phyloP scores from a whole-genome alignment of 2,113 vertebrate species.

The Seriola aureovittata region DNA sequence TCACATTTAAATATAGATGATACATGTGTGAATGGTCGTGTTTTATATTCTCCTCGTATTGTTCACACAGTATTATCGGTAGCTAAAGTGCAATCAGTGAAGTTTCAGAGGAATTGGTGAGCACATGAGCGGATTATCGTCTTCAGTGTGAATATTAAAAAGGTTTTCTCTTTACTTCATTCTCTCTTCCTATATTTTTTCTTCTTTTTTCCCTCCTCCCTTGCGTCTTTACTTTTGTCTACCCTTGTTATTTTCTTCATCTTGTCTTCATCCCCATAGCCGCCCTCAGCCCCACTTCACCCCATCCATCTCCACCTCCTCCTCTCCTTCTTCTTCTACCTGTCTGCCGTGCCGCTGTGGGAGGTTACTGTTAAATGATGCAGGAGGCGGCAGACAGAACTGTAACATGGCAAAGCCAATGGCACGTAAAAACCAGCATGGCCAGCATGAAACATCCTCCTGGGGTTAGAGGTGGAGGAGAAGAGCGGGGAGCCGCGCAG shows the following conservation, averaged over 20 bases:
- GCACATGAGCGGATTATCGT: neutral
- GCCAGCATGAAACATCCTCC: constrained; percentile 73
- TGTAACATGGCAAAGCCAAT: constrained; percentile 78
- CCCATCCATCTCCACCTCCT: constrained; percentile 40
- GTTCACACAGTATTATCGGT: too few species aligned
- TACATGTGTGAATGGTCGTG: neutral
- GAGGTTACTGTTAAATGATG: constrained; percentile 83
- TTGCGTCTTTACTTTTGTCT: constrained; percentile 36
- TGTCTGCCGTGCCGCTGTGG: constrained; percentile 71
- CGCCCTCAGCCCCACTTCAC: constrained; percentile 27
- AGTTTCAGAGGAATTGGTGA: neutral
- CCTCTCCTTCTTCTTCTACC: constrained; percentile 52
- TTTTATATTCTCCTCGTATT: neutral
- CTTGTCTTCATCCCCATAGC: constrained; percentile 25
- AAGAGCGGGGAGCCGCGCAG: constrained; percentile 22
- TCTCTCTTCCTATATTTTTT: neutral
- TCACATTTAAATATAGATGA: neutral
- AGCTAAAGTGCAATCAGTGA: too few species aligned
- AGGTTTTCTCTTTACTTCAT: neutral
- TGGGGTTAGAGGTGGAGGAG: constrained; percentile 57
- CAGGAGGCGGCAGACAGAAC: constrained; percentile 77
- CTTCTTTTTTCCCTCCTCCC: neutral
- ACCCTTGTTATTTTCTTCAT: constrained; percentile 34
- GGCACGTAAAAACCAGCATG: constrained; percentile 78
- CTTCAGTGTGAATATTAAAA: neutral